Evolutionary conservation across 2,113 vertebrate species (phyloP).

Genomic region (Orycteropus afer): DNA sequence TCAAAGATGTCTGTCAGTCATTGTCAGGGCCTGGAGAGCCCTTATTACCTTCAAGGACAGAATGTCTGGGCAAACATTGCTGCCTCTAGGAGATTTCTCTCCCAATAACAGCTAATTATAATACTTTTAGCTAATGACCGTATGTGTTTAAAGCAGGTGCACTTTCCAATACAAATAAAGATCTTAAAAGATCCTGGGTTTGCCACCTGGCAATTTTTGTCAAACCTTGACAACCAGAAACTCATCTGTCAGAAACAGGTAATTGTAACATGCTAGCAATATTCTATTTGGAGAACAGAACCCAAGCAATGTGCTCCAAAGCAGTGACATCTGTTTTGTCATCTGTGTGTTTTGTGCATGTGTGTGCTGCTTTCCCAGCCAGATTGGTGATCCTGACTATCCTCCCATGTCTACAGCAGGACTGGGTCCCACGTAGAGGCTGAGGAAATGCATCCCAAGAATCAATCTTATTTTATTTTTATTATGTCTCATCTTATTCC

Average conservation of each 20-base stretch:
- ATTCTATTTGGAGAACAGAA: neutral
- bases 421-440: neutral
- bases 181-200: neutral
- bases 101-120: neutral
- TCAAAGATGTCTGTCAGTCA: neutral
- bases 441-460: neutral
- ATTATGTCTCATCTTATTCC: neutral
- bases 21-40: neutral
- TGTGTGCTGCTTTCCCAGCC: neutral
- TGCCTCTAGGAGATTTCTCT: neutral
- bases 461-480: neutral
- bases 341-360: neutral
- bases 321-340: neutral
- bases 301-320: neutral
- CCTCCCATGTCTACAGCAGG: neutral
- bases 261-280: too few relatives aligned
- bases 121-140: neutral
- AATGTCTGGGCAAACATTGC: neutral
- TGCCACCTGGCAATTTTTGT: neutral
- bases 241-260: neutral
- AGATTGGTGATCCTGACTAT: rapidly evolving
- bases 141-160: neutral
- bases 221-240: too few relatives aligned
- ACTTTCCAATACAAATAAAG: constrained; percentile 28
- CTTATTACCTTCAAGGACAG: neutral